phyloP scores from a whole-genome alignment of 2,113 vertebrate species.

The Tragelaphus buxtoni region DNA sequence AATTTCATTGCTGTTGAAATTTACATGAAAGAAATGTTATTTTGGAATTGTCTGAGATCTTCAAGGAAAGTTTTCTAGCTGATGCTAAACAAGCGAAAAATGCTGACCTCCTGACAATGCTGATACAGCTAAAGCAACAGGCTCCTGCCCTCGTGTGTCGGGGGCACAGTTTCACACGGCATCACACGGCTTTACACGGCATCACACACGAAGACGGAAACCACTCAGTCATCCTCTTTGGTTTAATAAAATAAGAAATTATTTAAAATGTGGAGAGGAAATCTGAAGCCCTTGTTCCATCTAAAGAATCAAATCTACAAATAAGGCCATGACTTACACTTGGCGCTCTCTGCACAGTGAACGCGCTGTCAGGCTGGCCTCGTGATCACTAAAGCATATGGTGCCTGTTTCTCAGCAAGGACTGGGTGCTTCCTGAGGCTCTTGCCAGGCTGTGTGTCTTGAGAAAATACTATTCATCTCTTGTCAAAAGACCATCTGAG shows the following conservation, averaged over 20 bases:
- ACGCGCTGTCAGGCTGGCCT: neutral
- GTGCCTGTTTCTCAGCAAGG: no score
- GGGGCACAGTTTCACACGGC: neutral
- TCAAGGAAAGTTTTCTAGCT: neutral
- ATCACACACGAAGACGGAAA: neutral
- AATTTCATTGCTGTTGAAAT: neutral
- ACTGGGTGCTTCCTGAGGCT: neutral
- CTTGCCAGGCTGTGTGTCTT: accelerated
- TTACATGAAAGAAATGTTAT: neutral
- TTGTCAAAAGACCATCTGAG: neutral
- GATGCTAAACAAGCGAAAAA: neutral
- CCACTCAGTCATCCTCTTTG: accelerated
- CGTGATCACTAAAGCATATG: neutral
- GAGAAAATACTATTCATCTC: neutral
- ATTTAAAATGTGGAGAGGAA: neutral
- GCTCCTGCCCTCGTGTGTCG: neutral
- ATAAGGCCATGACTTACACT: neutral
- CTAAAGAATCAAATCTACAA: neutral
- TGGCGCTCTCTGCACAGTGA: neutral
- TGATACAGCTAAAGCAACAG: neutral
- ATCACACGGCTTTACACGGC: accelerated
- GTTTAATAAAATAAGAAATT: neutral
- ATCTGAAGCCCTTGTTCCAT: neutral
- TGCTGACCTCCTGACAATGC: neutral
- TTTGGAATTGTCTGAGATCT: neutral